phyloP scores from a whole-genome alignment of 2,888 invertebrate species.

The Opisthograptis luteolata region DNA sequence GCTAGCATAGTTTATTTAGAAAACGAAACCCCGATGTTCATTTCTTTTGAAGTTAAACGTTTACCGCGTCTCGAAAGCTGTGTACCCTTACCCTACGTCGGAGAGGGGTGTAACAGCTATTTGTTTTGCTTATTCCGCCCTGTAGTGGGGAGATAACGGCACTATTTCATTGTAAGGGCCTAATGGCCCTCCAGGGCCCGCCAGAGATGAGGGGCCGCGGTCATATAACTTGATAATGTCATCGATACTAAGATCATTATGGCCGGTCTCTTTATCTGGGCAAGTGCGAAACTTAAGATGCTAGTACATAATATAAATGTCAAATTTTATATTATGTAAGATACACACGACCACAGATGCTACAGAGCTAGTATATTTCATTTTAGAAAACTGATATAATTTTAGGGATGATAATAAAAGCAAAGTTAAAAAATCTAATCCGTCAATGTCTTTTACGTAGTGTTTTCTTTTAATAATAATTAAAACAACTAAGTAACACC shows the following conservation, averaged over 20 bases:
- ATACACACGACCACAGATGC: too few species aligned
- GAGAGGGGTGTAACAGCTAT: conserved; percentile 47
- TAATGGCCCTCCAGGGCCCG: conserved; percentile 61
- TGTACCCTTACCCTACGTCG: conserved; percentile 6
- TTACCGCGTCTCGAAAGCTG: background rate
- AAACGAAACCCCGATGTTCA: background rate
- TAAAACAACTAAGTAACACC: too few species aligned
- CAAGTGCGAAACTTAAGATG: conserved; percentile 4
- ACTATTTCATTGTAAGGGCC: conserved; percentile 74
- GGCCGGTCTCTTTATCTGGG: conserved; percentile 9
- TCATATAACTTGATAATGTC: conserved; percentile 32
- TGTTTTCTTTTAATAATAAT: too few species aligned
- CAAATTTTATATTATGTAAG: too few species aligned
- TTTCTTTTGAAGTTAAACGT: background rate
- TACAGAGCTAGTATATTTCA: too few species aligned
- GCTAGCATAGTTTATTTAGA: background rate
- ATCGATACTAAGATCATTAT: conserved; percentile 29
- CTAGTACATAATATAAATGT: background rate
- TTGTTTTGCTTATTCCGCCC: conserved; percentile 67
- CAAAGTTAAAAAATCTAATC: too few species aligned
- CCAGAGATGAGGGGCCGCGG: conserved; percentile 34
- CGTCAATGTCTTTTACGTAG: too few species aligned
- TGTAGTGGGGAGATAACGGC: conserved; percentile 61
- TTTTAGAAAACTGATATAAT: too few species aligned
- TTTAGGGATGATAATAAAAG: too few species aligned